Evolutionary conservation across 1,140 invertebrate genomes (phyloP), one percentile per base, ranked within the genome.

Genomic region (Brachionus asplanchnoidis): DNA sequence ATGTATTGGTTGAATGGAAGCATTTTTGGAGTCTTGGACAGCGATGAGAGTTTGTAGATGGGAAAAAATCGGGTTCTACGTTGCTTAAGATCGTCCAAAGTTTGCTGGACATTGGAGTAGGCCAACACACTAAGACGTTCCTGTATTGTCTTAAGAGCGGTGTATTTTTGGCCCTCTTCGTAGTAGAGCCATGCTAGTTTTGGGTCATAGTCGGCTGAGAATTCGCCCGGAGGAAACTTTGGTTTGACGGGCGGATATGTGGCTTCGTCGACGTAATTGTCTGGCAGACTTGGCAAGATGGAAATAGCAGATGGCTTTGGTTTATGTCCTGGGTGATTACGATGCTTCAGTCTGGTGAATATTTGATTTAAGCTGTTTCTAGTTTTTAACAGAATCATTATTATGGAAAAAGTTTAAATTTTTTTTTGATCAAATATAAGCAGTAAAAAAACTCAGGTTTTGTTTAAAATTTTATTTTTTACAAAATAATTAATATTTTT

Each of bases 291-390:
- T 9, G 46, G 60, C 70, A 26, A 11, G 1, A 23, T 12, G 8
- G 60, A 66, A 20, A 68, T 17, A 8, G 60, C 60, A 17, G 68
- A 1, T 36, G 60, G 60, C 17, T 44, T 68, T 0, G 82, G 82
- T 20, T 68, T 84, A 20, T 84, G 82, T 42, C 82, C 82, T 12
- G 82, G 82, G 46, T 84, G 82, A 70, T 84, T 84, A 12, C 82
- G 60, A 68, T 84, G 60, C 26, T 83, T 83, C 8, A 46, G n/a
- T 83, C 80, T 46, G 32, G 6, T 50, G 2, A 40, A 32, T n/a
- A 80, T 68, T 28, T 32, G 32, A 32, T 17, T 68, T 9, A 60
- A 11, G 9, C 53, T 23, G 9, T 1, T 23, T 60, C 17, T 60
- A 60, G 17, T 23, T 11, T 60, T 60, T 60, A 60, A 60, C 17